Base-by-base conservation (phyloP, 2,888 invertebrate species). In the Microctonus brassicae region DNA sequence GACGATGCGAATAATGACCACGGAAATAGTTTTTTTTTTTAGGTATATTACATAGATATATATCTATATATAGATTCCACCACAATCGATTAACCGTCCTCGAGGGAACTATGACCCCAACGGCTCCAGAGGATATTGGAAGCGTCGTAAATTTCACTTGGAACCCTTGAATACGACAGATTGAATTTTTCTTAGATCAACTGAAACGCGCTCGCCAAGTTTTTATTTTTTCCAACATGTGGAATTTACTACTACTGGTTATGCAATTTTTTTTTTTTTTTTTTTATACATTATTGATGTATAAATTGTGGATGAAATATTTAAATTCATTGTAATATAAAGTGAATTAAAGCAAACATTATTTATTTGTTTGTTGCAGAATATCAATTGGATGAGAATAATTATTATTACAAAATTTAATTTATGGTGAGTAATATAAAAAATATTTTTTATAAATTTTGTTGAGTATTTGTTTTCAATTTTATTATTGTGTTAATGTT, bases 21-120 rank as follows among this genome's bases (percentile, higher is more conserved):
- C 2, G 36, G n/a, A 53, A 67, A 70, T 62, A 57, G 70, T 65
- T 73, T 75, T 70, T 73, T 75, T 70, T 60, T 13, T 4, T 39
- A n/a, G 13, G 13, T 39, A n/a, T n/a, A 4, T 39, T n/a, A n/a
- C n/a, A n/a, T 39, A n/a, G 36, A 11, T 39, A 39, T 39, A 1
- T 13, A 13, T 11, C n/a, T 52, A 17, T 55, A 22, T 55, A 11
- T 24, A 22, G 29, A 42, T 20, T 65, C 62, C 34, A 47, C 29
- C 47, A 36, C 60, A 64, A 72, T 74, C 74, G 74, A 74, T 74
- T 74, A 74, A 70, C 55, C 13, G 60, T 39, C 42, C 63, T 63
- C 47, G 3, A 24, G 57, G 29, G 47, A 55, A 26, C 47, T 4
- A 2, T 24, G 29, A 52, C 52, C 24, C 39, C 55, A 53, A 53